phyloP scores from a whole-genome alignment of 2,888 invertebrate species.

The Diaphora mendica region DNA sequence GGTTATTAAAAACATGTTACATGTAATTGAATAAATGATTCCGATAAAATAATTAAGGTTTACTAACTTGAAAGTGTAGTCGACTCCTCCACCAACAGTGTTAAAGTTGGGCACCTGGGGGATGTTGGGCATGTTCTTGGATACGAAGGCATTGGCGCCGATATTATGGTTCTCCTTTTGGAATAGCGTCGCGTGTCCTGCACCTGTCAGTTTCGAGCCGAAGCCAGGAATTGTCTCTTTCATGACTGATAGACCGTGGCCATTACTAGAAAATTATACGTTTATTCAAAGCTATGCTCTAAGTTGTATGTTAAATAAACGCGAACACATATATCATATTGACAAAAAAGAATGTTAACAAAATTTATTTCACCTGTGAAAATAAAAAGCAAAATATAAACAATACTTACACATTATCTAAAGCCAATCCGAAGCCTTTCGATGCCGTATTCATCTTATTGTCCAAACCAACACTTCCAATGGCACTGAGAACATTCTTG shows the following conservation, averaged over 20 bases:
- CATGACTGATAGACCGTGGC: constrained; percentile 52
- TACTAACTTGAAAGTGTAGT: constrained; percentile 35
- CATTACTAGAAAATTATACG: constrained; percentile 41
- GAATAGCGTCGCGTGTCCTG: constrained; percentile 57
- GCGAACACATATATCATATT: too few species aligned
- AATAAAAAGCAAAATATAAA: neutral
- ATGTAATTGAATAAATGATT: constrained; percentile 48
- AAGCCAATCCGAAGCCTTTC: constrained; percentile 26
- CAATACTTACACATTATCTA: constrained; percentile 29
- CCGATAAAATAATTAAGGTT: constrained; percentile 32
- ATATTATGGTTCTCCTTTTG: constrained; percentile 47
- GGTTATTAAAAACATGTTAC: neutral
- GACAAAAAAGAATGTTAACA: too few species aligned
- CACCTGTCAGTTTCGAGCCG: constrained; percentile 58
- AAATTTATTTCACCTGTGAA: too few species aligned
- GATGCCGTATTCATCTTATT: constrained; percentile 17
- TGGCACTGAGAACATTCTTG: constrained; percentile 36
- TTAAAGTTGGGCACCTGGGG: constrained; percentile 32
- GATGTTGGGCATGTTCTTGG: constrained; percentile 34
- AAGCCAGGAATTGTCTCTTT: constrained; percentile 57
- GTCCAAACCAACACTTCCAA: constrained; percentile 23
- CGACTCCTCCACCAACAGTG: constrained; percentile 40
- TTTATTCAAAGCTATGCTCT: too few species aligned
- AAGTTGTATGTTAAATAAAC: too few species aligned
- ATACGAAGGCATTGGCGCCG: constrained; percentile 29